Conservation (phyloP, 2,888 invertebrate genomes). For the Cyaniris semiargus region DNA sequence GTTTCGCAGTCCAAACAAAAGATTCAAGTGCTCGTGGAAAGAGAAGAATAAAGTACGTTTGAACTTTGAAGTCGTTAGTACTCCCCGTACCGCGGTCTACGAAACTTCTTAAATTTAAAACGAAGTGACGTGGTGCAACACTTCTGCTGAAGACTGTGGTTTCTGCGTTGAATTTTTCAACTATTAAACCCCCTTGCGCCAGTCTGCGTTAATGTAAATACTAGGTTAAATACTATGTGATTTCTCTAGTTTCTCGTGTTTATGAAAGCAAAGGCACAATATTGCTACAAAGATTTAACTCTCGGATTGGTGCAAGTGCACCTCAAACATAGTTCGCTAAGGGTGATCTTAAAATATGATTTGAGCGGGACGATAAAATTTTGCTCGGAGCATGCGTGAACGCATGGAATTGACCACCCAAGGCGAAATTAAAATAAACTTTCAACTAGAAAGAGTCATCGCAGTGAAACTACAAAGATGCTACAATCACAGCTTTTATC, state of each 20-base stretch:
- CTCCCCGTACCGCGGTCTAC: slow-evolving; percentile 62
- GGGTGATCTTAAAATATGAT: background rate
- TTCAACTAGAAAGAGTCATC: slow-evolving; percentile 54
- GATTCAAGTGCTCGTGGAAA: slow-evolving; percentile 60
- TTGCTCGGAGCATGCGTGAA: background rate
- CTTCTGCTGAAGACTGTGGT: slow-evolving; percentile 32
- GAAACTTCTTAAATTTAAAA: slow-evolving; percentile 71
- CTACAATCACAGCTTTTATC: slow-evolving; percentile 35
- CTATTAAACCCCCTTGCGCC: slow-evolving; percentile 10
- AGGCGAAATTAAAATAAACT: slow-evolving; percentile 55
- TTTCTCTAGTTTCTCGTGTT: too few species aligned
- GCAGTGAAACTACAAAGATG: slow-evolving; percentile 45
- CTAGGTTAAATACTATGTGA: too few species aligned
- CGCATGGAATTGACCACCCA: background rate
- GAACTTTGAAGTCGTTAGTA: slow-evolving; percentile 66
- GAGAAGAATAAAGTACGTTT: slow-evolving; percentile 61
- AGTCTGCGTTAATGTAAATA: background rate
- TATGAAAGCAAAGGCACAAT: too few species aligned
- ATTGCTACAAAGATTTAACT: too few species aligned
- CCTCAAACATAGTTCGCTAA: too few species aligned
- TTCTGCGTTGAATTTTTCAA: slow-evolving; percentile 44
- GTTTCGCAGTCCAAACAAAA: slow-evolving; percentile 70
- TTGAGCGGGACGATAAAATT: background rate
- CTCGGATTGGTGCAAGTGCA: too few species aligned
- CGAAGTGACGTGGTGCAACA: slow-evolving; percentile 65